Evolutionary conservation across 2,113 vertebrate species (phyloP).

Genomic region (Bucco capensis): DNA sequence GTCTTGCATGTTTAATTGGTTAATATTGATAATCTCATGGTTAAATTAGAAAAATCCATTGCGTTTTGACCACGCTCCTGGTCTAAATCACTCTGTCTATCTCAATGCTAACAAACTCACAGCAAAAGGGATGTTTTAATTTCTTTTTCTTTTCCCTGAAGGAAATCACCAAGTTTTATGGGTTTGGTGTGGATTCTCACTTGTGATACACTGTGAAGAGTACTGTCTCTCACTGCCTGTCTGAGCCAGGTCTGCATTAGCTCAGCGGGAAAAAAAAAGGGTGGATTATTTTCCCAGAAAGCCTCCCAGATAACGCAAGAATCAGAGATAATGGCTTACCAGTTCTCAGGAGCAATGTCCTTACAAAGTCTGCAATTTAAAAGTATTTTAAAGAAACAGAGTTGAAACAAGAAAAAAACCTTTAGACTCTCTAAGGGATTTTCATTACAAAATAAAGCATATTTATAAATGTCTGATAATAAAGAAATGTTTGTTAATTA

Average conservation of each 20-base stretch:
- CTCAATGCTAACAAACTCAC: neutral
- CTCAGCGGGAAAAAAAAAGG: fast-evolving
- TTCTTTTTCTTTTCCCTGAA: neutral
- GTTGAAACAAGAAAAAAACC: neutral
- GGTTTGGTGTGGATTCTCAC: neutral
- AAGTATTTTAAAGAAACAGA: neutral
- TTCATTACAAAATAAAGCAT: neutral
- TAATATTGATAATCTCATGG: neutral
- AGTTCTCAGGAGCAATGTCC: neutral
- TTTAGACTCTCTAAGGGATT: neutral
- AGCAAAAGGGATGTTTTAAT: neutral
- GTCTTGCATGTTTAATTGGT: neutral
- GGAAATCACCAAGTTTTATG: neutral
- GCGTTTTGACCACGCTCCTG: neutral
- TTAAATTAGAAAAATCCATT: neutral
- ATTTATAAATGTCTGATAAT: neutral
- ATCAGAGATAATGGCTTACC: neutral
- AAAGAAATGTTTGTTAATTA: neutral
- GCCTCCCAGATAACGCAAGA: neutral
- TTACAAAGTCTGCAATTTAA: neutral
- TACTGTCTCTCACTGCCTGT: neutral
- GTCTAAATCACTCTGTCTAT: neutral
- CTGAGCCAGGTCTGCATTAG: neutral
- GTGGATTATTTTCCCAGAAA: neutral
- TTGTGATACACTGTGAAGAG: neutral